phyloP scores from a whole-genome alignment of 2,113 vertebrate species.

The Agapornis roseicollis region DNA sequence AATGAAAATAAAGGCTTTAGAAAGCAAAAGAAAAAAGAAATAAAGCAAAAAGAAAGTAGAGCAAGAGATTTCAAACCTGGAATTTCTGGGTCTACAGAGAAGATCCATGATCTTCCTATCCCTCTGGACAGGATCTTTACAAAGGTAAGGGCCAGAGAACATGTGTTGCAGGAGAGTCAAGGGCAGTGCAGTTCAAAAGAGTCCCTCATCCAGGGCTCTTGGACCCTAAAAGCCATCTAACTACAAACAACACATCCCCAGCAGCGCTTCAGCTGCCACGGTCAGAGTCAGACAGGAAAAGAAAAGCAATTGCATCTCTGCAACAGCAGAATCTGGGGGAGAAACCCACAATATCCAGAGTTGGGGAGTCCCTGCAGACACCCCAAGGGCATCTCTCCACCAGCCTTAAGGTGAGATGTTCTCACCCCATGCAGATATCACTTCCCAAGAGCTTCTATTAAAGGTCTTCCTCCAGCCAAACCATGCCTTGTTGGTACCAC shows the following conservation, averaged over 20 bases:
- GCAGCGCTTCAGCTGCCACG: not conserved
- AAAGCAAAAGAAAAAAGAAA: not conserved
- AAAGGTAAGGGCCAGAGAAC: not conserved
- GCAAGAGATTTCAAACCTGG: not conserved
- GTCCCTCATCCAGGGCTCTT: rapidly evolving
- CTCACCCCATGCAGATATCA: rapidly evolving
- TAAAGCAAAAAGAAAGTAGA: not conserved
- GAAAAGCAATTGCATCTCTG: not conserved
- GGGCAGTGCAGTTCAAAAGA: not conserved
- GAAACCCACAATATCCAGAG: not conserved
- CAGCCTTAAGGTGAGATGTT: rapidly evolving
- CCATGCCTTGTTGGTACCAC: no score
- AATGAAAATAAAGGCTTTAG: not conserved
- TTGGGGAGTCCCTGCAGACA: not conserved
- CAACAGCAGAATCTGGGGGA: not conserved
- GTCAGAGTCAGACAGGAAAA: not conserved
- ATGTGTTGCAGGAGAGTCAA: rapidly evolving
- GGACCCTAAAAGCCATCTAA: not conserved
- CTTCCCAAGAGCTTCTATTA: not conserved
- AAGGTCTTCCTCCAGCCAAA: not conserved
- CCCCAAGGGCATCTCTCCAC: not conserved
- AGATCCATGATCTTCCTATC: rapidly evolving
- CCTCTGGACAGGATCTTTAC: not conserved
- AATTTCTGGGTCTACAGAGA: not conserved
- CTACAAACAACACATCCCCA: rapidly evolving